These are phyloP conservation scores for Scylla paramamosain DNA, from an alignment of 1,140 invertebrate species.

Conservation along the genomic window DNA sequence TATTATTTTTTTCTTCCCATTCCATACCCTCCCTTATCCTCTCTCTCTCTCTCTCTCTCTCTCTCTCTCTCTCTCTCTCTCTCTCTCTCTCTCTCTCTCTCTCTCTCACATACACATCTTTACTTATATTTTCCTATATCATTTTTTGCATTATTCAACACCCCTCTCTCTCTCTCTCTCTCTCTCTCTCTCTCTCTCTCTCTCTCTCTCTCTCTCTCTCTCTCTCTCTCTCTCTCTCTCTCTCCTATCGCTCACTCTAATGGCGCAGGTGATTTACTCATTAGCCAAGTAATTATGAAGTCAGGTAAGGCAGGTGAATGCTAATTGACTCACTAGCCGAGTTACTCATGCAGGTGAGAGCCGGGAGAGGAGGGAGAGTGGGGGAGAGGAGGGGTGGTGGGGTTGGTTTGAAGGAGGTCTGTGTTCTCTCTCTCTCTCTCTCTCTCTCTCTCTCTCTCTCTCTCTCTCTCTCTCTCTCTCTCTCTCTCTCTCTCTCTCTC, in stretches of 20 bases:
- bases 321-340: background rate
- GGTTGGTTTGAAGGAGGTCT: too few relatives aligned
- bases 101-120: background rate
- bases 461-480: too few relatives aligned
- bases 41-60: conserved; percentile 38
- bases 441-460: too few relatives aligned
- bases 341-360: conserved; percentile 9
- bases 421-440: too few relatives aligned
- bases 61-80: conserved; percentile 32
- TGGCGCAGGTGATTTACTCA: background rate
- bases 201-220: conserved; percentile 49
- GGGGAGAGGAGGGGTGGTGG: background rate
- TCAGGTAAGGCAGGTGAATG: background rate
- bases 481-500: conserved; percentile 4
- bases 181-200: conserved; percentile 50
- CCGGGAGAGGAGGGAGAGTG: background rate
- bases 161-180: conserved; percentile 44
- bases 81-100: conserved; percentile 30
- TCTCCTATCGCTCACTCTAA: background rate
- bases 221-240: conserved; percentile 29
- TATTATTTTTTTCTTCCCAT: background rate
- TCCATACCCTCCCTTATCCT: conserved; percentile 19
- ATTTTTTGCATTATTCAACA: background rate
- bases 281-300: background rate
- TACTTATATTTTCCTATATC: background rate